Evolutionary conservation across 2,113 vertebrate genomes (phyloP).

Genomic region (Scomber scombrus): DNA sequence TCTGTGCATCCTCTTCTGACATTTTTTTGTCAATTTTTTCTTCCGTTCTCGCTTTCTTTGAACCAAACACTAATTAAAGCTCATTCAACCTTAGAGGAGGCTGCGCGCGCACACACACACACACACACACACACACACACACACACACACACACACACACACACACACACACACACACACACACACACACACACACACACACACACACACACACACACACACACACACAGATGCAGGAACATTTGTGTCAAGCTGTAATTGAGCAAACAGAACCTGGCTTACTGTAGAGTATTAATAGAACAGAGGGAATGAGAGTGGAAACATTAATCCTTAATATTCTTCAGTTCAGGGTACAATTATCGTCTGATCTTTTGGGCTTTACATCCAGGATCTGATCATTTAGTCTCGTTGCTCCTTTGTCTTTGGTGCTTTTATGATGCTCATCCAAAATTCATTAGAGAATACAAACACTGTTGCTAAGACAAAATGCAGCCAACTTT

Average conservation of each 20-base stretch:
- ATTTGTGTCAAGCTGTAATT: slow-evolving; percentile 64
- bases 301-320: slow-evolving; percentile 56
- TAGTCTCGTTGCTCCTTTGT: slow-evolving; percentile 4
- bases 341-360: slow-evolving; percentile 29
- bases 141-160: neutral
- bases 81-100: slow-evolving; percentile 34
- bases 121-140: too few relatives aligned
- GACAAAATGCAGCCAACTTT: slow-evolving; percentile 4
- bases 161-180: too few relatives aligned
- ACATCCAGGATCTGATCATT: slow-evolving; percentile 21
- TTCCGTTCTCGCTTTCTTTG: slow-evolving; percentile 14
- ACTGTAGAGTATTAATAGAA: slow-evolving; percentile 65
- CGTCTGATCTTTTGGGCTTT: slow-evolving; percentile 53
- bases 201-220: too few relatives aligned
- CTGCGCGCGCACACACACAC: neutral
- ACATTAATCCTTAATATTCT: slow-evolving; percentile 60
- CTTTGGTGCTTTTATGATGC: slow-evolving; percentile 14
- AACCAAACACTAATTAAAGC: slow-evolving; percentile 53
- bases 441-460: slow-evolving; percentile 20
- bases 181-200: too few relatives aligned
- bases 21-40: slow-evolving; percentile 5
- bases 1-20: neutral
- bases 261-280: slow-evolving; percentile 65
- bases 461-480: neutral
- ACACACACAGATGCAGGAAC: slow-evolving; percentile 13